Base-by-base conservation (phyloP, 2,888 invertebrate genomes). In the Pterostichus niger region DNA sequence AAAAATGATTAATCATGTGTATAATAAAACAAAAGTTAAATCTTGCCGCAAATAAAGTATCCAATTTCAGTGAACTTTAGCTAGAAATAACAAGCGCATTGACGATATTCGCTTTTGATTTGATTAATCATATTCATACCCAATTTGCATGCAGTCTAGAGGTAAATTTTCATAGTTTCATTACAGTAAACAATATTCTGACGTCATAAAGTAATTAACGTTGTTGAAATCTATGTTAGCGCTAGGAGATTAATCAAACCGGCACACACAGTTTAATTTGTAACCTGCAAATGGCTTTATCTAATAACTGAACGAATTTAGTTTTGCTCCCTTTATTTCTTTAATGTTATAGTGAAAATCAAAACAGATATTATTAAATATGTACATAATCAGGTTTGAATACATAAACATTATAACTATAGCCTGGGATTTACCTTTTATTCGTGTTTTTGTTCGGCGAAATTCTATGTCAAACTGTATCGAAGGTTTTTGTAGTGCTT, bases 151-250 rank as follows among this genome's bases (percentile, higher is more conserved):
- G 40, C 64, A 68, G 35, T 68, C 64, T 68, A 13, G 64, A 68
- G 64, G 64, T 68, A 35, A n/a, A 68, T 68, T 68, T 68, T 68
- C 64, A 68, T 68, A 68, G 64, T 68, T 68, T 68, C 64, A 68
- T 68, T 40, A 40, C 40, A 13, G 64, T 68, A 68, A 68, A 68
- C 64, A 68, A 68, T 68, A 59, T 33, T 31, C 59, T 31, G 64
- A 68, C 35, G 64, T 68, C 64, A 68, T 68, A n/a, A 9, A 68
- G 64, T 68, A 68, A 68, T 68, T 68, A 40, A 40, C 40, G 64
- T 31, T 68, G 64, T 40, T 68, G 64, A 68, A 68, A 68, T 68
- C 64, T 68, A 40, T 35, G 40, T 68, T 40, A 15, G 64, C 40
- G 40, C 64, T 40, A 11, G 35, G 40, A 35, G 35, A 68, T 68